Conservation (phyloP, 2,113 vertebrate genomes). For the Spermophilus dauricus region DNA sequence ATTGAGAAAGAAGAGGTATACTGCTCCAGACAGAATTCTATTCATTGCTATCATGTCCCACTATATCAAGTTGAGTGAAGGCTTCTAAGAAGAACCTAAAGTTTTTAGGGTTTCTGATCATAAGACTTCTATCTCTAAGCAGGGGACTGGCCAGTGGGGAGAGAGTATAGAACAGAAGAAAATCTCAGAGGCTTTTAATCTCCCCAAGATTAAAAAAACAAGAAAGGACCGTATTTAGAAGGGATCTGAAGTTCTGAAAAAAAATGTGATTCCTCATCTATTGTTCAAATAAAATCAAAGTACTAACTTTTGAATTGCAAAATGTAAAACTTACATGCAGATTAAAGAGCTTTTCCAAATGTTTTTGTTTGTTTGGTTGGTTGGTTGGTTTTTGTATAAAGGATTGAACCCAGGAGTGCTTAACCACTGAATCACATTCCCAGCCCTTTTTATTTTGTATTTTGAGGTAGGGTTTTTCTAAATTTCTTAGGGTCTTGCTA, state of each 20-base stretch:
- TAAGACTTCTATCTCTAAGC: background rate
- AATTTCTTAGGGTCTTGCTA: no score
- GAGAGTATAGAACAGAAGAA: background rate
- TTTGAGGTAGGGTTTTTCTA: no score
- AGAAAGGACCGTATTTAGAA: background rate
- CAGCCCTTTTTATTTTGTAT: no score
- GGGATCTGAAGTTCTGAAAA: background rate
- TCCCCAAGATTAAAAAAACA: background rate
- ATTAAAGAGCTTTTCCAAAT: background rate
- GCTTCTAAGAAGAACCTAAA: background rate
- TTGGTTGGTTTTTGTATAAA: no score
- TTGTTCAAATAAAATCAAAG: background rate
- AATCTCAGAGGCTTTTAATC: background rate
- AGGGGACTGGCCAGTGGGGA: background rate
- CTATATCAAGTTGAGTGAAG: background rate
- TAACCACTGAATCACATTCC: no score
- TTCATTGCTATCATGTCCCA: background rate
- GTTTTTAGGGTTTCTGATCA: background rate
- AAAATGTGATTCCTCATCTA: background rate
- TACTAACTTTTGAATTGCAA: background rate
- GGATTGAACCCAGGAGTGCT: no score
- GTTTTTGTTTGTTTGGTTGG: background rate
- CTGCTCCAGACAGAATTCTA: background rate
- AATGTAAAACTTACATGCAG: background rate
- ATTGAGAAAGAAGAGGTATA: background rate